Evolutionary conservation across 64 coral and sea anemone genomes (phyloP), one percentile per base, ranked within the genome.

Genomic region (Hydrozoanthus tunicans): DNA sequence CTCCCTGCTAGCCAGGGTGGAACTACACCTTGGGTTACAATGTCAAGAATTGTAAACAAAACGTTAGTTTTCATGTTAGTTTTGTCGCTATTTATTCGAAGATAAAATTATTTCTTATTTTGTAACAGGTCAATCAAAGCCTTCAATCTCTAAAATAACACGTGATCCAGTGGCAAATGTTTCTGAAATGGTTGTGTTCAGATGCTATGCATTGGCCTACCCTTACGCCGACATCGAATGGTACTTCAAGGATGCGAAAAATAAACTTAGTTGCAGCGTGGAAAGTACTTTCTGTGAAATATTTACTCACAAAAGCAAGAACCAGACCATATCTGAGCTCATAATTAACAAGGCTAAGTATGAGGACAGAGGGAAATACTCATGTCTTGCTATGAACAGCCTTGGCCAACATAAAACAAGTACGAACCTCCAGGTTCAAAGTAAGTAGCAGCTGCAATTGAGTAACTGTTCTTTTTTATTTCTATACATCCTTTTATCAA

Each of bases 141-240:
- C 80, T 53, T 51, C 4, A 14, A 14, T 82, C 17, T 82, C 63
- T 61, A 53, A 82, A 8, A 51, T 65, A 51, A 82, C 25, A 4
- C 80, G 26, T 7, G 25, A 82, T 82, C 60, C 24, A 17, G 80
- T 82, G 60, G 80, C n/a, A 64, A 82, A 82, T 43, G 26, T 43
- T 25, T 82, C 60, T 65, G 56, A 65, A 32, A 53, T 3, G 13
- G 26, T 60, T 17, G 5, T 5, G 13, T 13, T 82, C 6, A 17
- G 3, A 66, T 82, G 80, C 65, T 15, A 9, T 15, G 60, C 60
- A 82, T 52, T 51, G 61, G 80, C 26, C 11, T 82, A 53, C 6
- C 80, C 80, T 53, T 27, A 27, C 12, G 80, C 80, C 3, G 60
- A 82, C 5, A 82, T 82, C 27, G 13, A 17, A 14, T 82, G 80